Evolutionary conservation across 2,888 invertebrate genomes (phyloP).

Genomic region (Kuschelorhynchus macadamiae): DNA sequence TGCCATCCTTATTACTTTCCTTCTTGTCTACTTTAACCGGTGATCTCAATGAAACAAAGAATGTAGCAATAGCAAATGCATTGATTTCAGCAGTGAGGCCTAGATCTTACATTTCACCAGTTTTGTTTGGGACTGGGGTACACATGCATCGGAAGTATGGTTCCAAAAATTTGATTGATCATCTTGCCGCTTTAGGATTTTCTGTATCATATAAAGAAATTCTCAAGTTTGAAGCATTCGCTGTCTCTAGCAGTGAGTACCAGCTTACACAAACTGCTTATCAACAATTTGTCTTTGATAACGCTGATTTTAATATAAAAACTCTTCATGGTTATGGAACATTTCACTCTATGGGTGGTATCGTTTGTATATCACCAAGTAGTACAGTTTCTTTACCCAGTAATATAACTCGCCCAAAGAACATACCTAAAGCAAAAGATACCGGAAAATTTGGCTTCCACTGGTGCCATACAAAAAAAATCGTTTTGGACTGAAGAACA

Average conservation of each 20-base stretch:
- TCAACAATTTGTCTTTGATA: not conserved
- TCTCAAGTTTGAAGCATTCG: not conserved
- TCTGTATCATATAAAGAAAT: not conserved
- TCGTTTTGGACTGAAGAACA: not conserved
- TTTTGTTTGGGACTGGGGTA: not conserved
- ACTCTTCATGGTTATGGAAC: not conserved
- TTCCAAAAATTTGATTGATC: not conserved
- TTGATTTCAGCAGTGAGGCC: not conserved
- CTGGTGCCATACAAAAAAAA: not conserved
- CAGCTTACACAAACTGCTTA: not conserved
- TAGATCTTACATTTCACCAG: not conserved
- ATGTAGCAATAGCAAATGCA: constrained; percentile 1
- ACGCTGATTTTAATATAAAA: not conserved
- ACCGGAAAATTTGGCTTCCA: no score
- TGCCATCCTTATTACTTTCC: not conserved
- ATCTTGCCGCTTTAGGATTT: not conserved
- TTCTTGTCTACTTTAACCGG: not conserved
- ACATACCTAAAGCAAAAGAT: no score
- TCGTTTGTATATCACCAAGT: not conserved
- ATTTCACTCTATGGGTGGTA: not conserved
- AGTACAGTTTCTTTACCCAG: no score
- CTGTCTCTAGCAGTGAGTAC: not conserved
- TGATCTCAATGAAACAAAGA: no score
- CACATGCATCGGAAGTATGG: not conserved
- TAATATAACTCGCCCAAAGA: no score